A percentile compares a stretch with the other conserved stretches of the same genome.
Evolutionary conservation across 2,888 invertebrate species (phyloP).

Genomic region (Athetis lepigone): DNA sequence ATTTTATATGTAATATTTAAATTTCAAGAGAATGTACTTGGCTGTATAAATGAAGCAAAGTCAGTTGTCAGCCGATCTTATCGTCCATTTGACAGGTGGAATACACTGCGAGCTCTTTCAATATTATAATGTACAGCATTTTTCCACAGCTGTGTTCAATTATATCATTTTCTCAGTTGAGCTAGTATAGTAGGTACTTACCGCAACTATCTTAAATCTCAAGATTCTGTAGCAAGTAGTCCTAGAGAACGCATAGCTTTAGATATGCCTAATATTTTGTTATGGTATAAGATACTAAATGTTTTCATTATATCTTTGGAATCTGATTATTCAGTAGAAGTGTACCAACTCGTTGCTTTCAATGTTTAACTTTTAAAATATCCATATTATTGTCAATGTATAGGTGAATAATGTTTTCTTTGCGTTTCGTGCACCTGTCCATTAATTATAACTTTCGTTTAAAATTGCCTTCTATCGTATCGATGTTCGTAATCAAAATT

Average conservation of each 20-base stretch:
- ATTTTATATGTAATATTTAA: slow-evolving; percentile 53
- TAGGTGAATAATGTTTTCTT: slow-evolving; percentile 37
- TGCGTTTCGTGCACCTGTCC: slow-evolving; percentile 21
- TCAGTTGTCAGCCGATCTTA: slow-evolving; percentile 12
- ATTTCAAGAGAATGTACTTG: slow-evolving; percentile 38
- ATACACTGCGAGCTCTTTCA: slow-evolving; percentile 13
- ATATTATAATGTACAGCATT: slow-evolving; percentile 30
- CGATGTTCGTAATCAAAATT: slow-evolving; percentile 41
- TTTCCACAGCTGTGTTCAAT: slow-evolving; percentile 60
- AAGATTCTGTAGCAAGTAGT: slow-evolving; percentile 45
- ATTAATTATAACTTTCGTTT: slow-evolving; percentile 16
- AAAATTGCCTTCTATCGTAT: slow-evolving; percentile 25
- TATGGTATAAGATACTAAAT: slow-evolving; percentile 50
- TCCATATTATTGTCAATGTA: slow-evolving; percentile 31
- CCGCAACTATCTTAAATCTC: slow-evolving; percentile 38
- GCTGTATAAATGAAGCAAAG: slow-evolving; percentile 18
- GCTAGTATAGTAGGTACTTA: slow-evolving; percentile 31
- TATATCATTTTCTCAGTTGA: slow-evolving; percentile 42
- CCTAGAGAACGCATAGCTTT: slow-evolving; percentile 51
- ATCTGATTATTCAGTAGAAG: slow-evolving; percentile 32
- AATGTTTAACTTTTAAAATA: slow-evolving; percentile 35
- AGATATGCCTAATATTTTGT: slow-evolving; percentile 61
- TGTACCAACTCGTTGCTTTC: slow-evolving; percentile 47
- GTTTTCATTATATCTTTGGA: slow-evolving; percentile 33
- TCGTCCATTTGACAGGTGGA: slow-evolving; percentile 1